Percentiles rank a stretch among this genome's conserved stretches.
Conservation (phyloP, 2,888 invertebrate genomes). For the Catocala sponsa region DNA sequence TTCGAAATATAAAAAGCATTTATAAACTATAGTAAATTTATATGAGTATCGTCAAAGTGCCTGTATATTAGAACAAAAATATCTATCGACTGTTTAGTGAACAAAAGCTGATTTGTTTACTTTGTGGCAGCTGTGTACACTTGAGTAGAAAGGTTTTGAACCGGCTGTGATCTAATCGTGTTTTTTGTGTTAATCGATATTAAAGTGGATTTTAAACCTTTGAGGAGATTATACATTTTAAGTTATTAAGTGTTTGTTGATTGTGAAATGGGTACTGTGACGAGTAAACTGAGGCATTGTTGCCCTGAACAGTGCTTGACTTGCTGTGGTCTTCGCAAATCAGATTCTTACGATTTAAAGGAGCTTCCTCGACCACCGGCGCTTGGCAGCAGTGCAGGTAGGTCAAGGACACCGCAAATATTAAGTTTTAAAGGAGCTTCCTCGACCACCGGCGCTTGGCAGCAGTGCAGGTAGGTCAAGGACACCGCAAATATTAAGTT, state of each 20-base stretch:
- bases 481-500: slow-evolving; percentile 18
- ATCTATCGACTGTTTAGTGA: slow-evolving; percentile 52
- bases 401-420: slow-evolving; percentile 55
- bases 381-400: slow-evolving; percentile 70
- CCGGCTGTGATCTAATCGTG: slow-evolving; percentile 69
- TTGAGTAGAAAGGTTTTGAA: slow-evolving; percentile 51
- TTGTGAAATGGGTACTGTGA: slow-evolving; percentile 73
- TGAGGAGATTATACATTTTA: slow-evolving; percentile 35
- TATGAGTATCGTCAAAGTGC: not conserved
- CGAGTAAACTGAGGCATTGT: slow-evolving; percentile 67
- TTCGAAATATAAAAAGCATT: slow-evolving; percentile 13
- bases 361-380: slow-evolving; percentile 77
- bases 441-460: slow-evolving; percentile 73
- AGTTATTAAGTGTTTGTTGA: slow-evolving; percentile 40
- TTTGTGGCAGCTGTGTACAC: slow-evolving; percentile 54
- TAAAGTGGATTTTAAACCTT: slow-evolving; percentile 49
- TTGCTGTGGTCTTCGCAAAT: slow-evolving; percentile 62
- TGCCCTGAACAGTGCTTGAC: slow-evolving; percentile 60
- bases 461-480: slow-evolving; percentile 73
- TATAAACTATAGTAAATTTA: not conserved
- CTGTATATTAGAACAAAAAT: slow-evolving; percentile 2
- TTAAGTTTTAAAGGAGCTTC: slow-evolving; percentile 66
- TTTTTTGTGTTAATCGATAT: slow-evolving; percentile 63
- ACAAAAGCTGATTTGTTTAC: slow-evolving; percentile 71
- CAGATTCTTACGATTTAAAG: slow-evolving; percentile 74